Base-by-base conservation (phyloP, 2,888 invertebrate genomes). In the Colostygia pectinataria region DNA sequence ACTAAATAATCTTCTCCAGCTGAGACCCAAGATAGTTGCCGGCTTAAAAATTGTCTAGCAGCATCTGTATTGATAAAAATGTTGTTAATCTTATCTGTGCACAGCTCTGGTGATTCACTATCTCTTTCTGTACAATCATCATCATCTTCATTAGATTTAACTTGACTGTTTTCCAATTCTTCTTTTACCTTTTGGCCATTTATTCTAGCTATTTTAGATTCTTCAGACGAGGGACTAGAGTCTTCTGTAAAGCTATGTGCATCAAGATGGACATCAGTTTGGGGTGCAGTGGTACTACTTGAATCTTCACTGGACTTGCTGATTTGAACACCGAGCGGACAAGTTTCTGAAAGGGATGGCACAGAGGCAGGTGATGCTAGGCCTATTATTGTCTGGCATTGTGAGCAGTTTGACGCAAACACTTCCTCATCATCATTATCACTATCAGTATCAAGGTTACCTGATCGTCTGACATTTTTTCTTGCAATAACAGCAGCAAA, bases 51-150 rank as follows among this genome's bases (percentile, higher is more conserved):
- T 65, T 95, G 94, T 64, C 93, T 92, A 2, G 95, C 95, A 33
- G 94, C 94, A 83, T 94, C 94, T 18, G 95, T 94, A 71, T 95
- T 95, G n/a, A 95, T 93, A 71, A 95, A 94, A 65, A 94, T 93
- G 64, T 93, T 93, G 66, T 93, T 94, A 48, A 90, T 81, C 66
- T 92, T 92, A 40, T 88, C 86, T 57, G 76, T 68, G 58, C 69
- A 77, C 24, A 64, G 74, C 54, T 74, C 71, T 36, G 72, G 68
- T 29, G 68, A 69, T 27, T 79, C 80, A 57, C 72, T 74, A 41
- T 71, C 72, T 56, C 74, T 71, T 47, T 76, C 76, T 51, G 68
- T 71, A 29, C 69, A 71, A 42, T 74, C 71, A 65, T 77, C 74
- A 63, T 68, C 65, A 59, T 74, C 75, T 37, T 68, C 71, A 54